phyloP scores from a whole-genome alignment of 2,888 invertebrate genomes.

The Microchrysa polita region DNA sequence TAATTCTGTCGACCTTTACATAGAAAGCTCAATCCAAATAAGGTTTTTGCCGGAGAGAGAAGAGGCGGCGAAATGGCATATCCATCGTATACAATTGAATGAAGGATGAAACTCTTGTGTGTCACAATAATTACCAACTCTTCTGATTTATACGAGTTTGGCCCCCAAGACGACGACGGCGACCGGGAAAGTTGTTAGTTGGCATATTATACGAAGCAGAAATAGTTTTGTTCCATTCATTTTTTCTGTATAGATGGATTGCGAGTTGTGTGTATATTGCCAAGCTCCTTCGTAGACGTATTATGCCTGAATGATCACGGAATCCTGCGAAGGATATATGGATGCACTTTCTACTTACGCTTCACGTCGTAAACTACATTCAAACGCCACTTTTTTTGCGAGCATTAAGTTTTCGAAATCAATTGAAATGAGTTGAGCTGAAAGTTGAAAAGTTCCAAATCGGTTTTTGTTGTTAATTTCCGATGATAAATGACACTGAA shows the following conservation, averaged over 20 bases:
- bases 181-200: slow-evolving; percentile 40
- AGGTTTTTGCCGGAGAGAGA: neutral
- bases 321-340: slow-evolving; percentile 22
- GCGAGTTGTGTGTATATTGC: no score
- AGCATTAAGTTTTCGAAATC: slow-evolving; percentile 35
- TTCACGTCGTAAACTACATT: slow-evolving; percentile 5
- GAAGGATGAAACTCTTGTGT: slow-evolving; percentile 44
- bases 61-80: slow-evolving; percentile 9
- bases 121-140: slow-evolving; percentile 44
- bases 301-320: slow-evolving; percentile 3
- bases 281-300: slow-evolving; percentile 1
- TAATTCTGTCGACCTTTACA: no score
- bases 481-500: slow-evolving; percentile 41
- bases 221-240: no score
- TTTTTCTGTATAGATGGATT: no score
- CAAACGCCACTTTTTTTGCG: no score
- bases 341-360: slow-evolving; percentile 4
- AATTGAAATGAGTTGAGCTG: slow-evolving; percentile 44
- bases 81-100: slow-evolving; percentile 43
- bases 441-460: slow-evolving; percentile 44
- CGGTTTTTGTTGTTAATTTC: slow-evolving; percentile 45
- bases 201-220: slow-evolving; percentile 36
- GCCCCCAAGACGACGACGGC: no score
- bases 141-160: slow-evolving; percentile 43
- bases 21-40: neutral